These are phyloP conservation scores for Paraplagusia blochii DNA, from an alignment of 2,113 vertebrate genomes.

Conservation along the genomic window DNA sequence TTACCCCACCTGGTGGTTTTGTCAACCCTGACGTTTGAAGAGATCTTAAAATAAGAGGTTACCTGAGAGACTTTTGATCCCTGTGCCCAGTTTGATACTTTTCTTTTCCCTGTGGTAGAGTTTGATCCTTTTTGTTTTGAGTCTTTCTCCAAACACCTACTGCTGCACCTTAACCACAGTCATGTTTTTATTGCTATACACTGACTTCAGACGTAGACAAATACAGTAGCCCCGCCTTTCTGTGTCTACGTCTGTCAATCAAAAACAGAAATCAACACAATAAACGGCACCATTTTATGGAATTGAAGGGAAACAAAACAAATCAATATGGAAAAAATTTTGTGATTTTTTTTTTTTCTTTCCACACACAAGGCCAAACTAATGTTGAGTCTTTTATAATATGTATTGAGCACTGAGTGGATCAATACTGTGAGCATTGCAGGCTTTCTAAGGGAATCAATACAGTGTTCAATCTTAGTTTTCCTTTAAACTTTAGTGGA, in stretches of 20 bases:
- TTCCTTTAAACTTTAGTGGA: neutral
- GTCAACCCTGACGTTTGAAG: no score
- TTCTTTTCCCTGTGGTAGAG: no score
- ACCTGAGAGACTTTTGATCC: no score
- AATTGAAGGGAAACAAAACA: constrained; percentile 1
- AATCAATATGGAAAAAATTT: constrained; percentile 5
- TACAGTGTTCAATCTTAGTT: neutral
- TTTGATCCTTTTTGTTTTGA: no score
- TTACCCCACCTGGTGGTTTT: no score
- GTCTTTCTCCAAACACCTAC: neutral
- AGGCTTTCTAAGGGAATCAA: constrained; percentile 32
- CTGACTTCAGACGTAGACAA: constrained; percentile 51
- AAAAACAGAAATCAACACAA: constrained; percentile 2
- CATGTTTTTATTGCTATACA: constrained; percentile 15
- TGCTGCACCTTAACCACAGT: constrained; percentile 18
- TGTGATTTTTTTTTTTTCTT: constrained; percentile 1
- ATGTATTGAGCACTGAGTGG: constrained; percentile 7
- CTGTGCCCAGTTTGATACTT: no score
- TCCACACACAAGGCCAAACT: constrained; percentile 8
- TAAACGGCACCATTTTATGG: neutral
- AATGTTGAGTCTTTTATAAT: neutral
- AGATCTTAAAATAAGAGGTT: no score
- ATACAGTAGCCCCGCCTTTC: constrained; percentile 13
- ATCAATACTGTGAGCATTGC: constrained; percentile 16
- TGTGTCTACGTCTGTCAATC: constrained; percentile 20